A percentile compares a stretch with the other conserved stretches of the same genome.
phyloP scores from a whole-genome alignment of 2,797 vertebrate genomes.

The Siniperca obscura region DNA sequence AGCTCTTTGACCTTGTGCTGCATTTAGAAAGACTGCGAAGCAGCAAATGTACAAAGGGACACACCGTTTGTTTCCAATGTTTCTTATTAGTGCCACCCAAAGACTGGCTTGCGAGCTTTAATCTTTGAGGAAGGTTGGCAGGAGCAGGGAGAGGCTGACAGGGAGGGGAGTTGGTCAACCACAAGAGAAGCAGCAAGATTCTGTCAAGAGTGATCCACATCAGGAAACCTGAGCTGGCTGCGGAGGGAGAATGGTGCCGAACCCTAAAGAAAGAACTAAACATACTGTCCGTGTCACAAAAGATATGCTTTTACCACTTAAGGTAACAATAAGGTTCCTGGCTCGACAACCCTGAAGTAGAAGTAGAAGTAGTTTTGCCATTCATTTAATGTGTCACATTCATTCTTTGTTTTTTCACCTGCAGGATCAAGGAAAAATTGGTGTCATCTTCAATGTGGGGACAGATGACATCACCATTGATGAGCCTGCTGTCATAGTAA shows the following conservation, averaged over 20 bases:
- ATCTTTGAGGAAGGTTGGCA: conserved; percentile 75
- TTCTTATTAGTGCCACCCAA: conserved; percentile 71
- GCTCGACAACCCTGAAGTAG: conserved; percentile 3
- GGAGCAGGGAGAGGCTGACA: conserved; percentile 54
- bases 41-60: conserved; percentile 26
- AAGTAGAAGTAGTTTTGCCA: too few species aligned
- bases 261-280: conserved; percentile 70
- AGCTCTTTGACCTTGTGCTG: conserved; percentile 68
- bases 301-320: conserved; percentile 49
- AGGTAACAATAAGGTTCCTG: conserved; percentile 41
- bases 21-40: conserved; percentile 45
- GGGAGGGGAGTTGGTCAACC: conserved; percentile 70
- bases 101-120: conserved; percentile 66
- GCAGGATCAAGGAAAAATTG: conserved; percentile 94
- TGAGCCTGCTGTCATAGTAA: conserved; percentile 91
- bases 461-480: conserved; percentile 96
- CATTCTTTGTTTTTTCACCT: conserved; percentile 32
- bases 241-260: conserved; percentile 60
- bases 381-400: neutral
- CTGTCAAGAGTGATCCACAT: conserved; percentile 80
- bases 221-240: conserved; percentile 71
- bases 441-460: conserved; percentile 96
- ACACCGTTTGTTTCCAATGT: conserved; percentile 54
- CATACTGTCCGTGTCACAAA: conserved; percentile 66
- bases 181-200: conserved; percentile 80